Evolutionary conservation across 2,113 vertebrate genomes (phyloP).

Genomic region (Psammodynastes pulverulentus): DNA sequence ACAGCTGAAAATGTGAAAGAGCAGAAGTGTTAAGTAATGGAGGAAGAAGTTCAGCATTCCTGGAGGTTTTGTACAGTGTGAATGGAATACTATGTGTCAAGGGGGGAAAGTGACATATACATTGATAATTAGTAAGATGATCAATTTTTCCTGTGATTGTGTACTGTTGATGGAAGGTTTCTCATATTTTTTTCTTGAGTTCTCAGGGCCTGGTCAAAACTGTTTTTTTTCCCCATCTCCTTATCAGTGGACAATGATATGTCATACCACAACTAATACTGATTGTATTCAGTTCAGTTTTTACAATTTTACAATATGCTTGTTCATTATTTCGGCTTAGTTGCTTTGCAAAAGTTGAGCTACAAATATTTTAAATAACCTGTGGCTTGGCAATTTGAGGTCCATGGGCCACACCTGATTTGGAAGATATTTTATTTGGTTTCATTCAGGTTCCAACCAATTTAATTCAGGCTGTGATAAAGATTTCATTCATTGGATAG

Average conservation of each 20-base stretch:
- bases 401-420: neutral
- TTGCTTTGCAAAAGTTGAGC: neutral
- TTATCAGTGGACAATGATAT: too few species aligned
- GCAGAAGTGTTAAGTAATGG: neutral
- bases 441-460: neutral
- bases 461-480: neutral
- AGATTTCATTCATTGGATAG: neutral
- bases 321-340: neutral
- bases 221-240: neutral
- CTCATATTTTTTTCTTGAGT: neutral
- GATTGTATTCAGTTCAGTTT: neutral
- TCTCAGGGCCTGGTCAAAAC: neutral
- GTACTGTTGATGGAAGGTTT: neutral
- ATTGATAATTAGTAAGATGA: neutral
- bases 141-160: neutral
- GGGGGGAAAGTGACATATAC: neutral
- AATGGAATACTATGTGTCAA: neutral
- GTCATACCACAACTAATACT: neutral
- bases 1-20: neutral
- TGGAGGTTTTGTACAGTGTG: neutral
- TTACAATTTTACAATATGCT: neutral
- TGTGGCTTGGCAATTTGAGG: neutral
- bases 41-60: neutral
- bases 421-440: neutral
- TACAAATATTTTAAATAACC: neutral